These are phyloP conservation scores for Apis dorsata DNA, from an alignment of 1,140 invertebrate species.

Conservation along the genomic window DNA sequence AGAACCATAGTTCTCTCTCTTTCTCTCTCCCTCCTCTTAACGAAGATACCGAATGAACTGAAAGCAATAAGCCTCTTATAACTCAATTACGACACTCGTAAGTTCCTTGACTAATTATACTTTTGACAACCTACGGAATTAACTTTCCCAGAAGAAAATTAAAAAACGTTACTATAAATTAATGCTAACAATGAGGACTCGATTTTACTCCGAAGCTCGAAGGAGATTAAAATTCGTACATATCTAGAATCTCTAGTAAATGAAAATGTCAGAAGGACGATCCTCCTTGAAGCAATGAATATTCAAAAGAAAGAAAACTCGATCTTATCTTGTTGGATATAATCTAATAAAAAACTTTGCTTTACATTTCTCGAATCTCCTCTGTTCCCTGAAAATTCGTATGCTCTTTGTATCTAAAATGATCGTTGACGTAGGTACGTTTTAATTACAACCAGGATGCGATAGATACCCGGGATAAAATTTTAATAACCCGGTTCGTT, in stretches of 20 bases:
- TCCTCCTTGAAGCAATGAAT: neutral
- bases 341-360: too few relatives aligned
- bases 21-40: too few relatives aligned
- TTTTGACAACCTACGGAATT: too few relatives aligned
- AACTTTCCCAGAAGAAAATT: neutral
- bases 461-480: constrained; percentile 8
- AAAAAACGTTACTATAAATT: neutral
- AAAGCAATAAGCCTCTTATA: neutral
- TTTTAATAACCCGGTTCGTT: constrained; percentile 30
- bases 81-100: too few relatives aligned
- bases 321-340: too few relatives aligned
- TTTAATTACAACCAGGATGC: constrained; percentile 26
- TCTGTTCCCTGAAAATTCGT: neutral
- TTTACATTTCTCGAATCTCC: neutral
- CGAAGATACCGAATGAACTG: neutral
- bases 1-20: neutral
- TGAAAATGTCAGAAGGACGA: neutral
- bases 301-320: neutral
- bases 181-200: neutral
- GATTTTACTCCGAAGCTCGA: too few relatives aligned
- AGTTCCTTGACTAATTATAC: neutral
- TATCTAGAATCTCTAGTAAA: neutral
- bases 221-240: neutral
- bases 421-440: neutral
- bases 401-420: too few relatives aligned